Evolutionary conservation across 2,113 vertebrate genomes (phyloP).

Genomic region (Haemorhous mexicanus): DNA sequence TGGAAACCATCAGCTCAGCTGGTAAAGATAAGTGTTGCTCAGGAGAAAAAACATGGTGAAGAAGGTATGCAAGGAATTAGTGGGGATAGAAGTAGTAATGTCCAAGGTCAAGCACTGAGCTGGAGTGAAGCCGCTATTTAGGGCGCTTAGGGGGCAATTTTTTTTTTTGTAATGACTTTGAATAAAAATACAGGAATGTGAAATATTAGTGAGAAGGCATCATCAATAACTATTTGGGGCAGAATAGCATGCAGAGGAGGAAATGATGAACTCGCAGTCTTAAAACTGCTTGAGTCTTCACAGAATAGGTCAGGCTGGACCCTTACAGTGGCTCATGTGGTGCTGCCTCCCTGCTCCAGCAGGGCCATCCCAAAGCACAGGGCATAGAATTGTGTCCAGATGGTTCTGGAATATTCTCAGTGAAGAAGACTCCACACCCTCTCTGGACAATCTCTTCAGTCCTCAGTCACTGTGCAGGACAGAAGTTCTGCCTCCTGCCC

Average conservation of each 20-base stretch:
- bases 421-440: background rate
- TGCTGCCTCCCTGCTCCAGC: background rate
- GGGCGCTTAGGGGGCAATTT: background rate
- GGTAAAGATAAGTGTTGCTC: background rate
- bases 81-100: background rate
- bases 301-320: background rate
- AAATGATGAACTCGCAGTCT: background rate
- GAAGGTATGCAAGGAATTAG: background rate
- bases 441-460: background rate
- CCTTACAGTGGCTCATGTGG: background rate
- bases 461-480: fast-evolving
- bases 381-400: background rate
- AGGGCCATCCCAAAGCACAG: background rate
- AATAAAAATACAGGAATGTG: background rate
- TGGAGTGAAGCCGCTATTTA: background rate
- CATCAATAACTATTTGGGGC: background rate
- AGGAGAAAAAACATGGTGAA: background rate
- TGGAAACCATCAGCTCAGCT: background rate
- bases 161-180: background rate
- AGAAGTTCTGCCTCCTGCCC: background rate
- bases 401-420: fast-evolving
- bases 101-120: background rate
- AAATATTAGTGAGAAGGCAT: background rate
- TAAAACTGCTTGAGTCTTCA: background rate
- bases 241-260: background rate